phyloP scores from a whole-genome alignment of 2,888 invertebrate species.

The Epinotia demarniana region DNA sequence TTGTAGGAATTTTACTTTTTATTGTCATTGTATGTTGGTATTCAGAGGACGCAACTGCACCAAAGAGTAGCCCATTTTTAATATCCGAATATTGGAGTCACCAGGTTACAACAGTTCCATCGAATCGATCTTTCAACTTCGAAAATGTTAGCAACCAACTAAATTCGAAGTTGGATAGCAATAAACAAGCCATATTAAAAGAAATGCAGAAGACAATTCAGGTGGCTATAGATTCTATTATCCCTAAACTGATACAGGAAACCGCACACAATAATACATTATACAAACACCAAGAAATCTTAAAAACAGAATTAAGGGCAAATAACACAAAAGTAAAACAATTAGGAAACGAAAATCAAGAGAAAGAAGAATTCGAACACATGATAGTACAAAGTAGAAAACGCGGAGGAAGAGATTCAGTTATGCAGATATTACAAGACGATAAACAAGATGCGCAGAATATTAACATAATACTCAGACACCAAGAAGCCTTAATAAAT shows the following conservation, averaged over 20 bases:
- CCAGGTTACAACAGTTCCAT: not conserved
- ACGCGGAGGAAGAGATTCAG: not conserved
- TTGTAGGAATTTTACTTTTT: not conserved
- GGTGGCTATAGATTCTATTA: not conserved
- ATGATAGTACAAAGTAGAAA: slow-evolving; percentile 5
- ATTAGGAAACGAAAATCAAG: not conserved
- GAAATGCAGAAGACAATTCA: slow-evolving; percentile 3
- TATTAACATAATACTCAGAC: not conserved
- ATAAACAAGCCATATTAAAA: not conserved
- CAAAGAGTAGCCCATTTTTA: not conserved
- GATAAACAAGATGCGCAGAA: not conserved
- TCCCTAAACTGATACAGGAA: not conserved
- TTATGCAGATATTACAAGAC: not conserved
- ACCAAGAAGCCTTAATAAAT: not conserved
- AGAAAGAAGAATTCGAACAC: not conserved
- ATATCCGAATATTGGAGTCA: not conserved
- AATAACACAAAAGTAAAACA: not conserved
- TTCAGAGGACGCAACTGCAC: not conserved
- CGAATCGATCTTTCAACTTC: not conserved
- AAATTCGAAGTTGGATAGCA: not conserved
- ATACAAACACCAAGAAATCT: not conserved
- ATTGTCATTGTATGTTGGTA: not conserved
- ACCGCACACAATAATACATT: not conserved
- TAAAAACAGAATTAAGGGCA: not conserved
- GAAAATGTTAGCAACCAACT: not conserved